phyloP scores from a whole-genome alignment of 2,888 invertebrate species.

The Graphium colonna region DNA sequence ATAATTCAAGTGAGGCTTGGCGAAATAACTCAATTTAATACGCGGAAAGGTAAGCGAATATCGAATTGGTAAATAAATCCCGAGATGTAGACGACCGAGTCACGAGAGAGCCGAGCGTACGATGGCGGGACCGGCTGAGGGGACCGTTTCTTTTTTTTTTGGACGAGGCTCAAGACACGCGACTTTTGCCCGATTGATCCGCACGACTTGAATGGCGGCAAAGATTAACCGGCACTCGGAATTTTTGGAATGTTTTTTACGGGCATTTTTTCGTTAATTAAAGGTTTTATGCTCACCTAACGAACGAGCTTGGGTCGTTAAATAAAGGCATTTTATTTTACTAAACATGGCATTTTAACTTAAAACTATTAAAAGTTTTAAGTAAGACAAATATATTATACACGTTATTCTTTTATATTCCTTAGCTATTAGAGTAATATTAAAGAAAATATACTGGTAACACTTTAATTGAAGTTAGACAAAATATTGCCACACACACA shows the following conservation, averaged over 20 bases:
- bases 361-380: too few relatives aligned
- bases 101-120: slow-evolving; percentile 41
- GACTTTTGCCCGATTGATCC: slow-evolving; percentile 14
- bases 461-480: too few relatives aligned
- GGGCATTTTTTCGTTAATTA: too few relatives aligned
- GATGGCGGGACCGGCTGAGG: slow-evolving; percentile 33
- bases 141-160: slow-evolving; percentile 20
- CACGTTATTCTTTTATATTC: too few relatives aligned
- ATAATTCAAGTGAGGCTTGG: not conserved
- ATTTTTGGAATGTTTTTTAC: too few relatives aligned
- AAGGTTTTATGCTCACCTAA: too few relatives aligned
- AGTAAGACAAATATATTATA: too few relatives aligned
- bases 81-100: slow-evolving; percentile 46
- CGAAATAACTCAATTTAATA: slow-evolving; percentile 31
- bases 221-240: slow-evolving; percentile 8
- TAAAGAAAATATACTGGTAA: too few relatives aligned
- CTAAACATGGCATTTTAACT: too few relatives aligned
- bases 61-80: slow-evolving; percentile 45
- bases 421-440: too few relatives aligned
- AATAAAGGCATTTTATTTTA: too few relatives aligned
- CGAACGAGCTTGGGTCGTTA: too few relatives aligned
- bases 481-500: slow-evolving; percentile 3
- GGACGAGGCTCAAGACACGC: slow-evolving; percentile 11
- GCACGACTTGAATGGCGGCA: slow-evolving; percentile 18
- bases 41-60: slow-evolving; percentile 37